Percentiles rank a stretch among this genome's conserved stretches.
phyloP scores from a whole-genome alignment of 2,888 invertebrate genomes.

The Tetropium fuscum region DNA sequence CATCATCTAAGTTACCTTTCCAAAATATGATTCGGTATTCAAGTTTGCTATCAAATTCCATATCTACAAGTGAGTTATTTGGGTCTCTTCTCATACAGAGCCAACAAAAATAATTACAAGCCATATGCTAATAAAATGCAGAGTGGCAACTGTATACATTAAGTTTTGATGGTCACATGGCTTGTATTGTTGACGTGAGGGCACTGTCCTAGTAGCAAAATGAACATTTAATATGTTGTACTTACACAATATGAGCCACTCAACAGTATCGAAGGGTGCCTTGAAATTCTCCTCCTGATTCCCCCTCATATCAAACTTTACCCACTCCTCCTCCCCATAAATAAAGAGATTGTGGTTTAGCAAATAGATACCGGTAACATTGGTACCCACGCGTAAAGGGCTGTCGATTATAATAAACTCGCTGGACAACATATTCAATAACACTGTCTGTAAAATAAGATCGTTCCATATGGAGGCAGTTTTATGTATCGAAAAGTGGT shows the following conservation, averaged over 20 bases:
- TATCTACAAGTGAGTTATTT: no score
- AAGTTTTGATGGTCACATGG: no score
- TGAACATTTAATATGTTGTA: no score
- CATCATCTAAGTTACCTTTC: slow-evolving; percentile 85
- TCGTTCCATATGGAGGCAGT: background rate
- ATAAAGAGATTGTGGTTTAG: slow-evolving; percentile 81
- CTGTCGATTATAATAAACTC: slow-evolving; percentile 91
- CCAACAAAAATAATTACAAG: no score
- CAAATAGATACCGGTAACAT: slow-evolving; percentile 75
- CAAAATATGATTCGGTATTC: slow-evolving; percentile 83
- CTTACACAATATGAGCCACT: slow-evolving; percentile 81
- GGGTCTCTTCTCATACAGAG: no score
- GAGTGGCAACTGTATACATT: no score
- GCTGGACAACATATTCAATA: slow-evolving; percentile 93
- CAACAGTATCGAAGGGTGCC: slow-evolving; percentile 70
- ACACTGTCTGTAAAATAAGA: slow-evolving; percentile 73
- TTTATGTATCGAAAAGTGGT: background rate
- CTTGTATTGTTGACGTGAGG: no score
- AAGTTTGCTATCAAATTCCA: slow-evolving; percentile 78
- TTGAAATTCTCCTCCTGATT: slow-evolving; percentile 73
- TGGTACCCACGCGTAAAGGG: slow-evolving; percentile 78
- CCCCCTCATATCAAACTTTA: slow-evolving; percentile 82
- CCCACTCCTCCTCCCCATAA: slow-evolving; percentile 82
- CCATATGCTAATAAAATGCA: no score
- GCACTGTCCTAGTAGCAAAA: no score